Evolutionary conservation across 2,113 vertebrate genomes (phyloP), one percentile per base, ranked within the genome.

Genomic region (Centropus bengalensis): DNA sequence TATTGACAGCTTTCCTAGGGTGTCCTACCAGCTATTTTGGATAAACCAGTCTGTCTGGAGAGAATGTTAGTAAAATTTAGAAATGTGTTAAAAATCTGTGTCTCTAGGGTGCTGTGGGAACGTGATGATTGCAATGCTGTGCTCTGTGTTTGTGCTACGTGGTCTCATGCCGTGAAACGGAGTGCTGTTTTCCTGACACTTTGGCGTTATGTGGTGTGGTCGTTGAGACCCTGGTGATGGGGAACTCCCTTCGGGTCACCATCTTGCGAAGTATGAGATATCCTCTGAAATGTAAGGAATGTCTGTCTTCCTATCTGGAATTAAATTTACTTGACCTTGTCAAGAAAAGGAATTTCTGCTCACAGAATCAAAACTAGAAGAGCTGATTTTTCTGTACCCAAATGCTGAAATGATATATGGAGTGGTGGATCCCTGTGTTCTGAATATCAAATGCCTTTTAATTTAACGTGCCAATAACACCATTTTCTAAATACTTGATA

Each of bases 121-220:
- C 7, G 6, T 0, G 6, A 6, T 8, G 22, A 26, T 8, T n/a
- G 44, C 38, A 56, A 0, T 68, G 22, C 17, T 51, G 19, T 55
- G 58, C 62, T 6, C 12, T 8, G 3, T 49, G 55, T 21, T 10
- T 67, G 86, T 91, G 60, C 51, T 76, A 11, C 21, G 6, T 47
- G 28, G 6, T 36, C 15, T 58, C 18, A 18, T 38, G 14, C n/a
- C 28, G 4, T 42, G 67, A 55, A 24, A 30, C 0, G 1, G 15
- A 15, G 42, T 20, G 26, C 32, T 42, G 33, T 75, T 93, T 71
- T 62, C 40, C 12, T 60, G 62, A 19, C 2, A 1, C 44, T 28
- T 64, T 1, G 5, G 8, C 40, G 63, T 67, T 24, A 18, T 0
- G 2, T 56, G 40, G 8, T 84, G 63, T 59, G 47, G 47, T 59